Evolutionary conservation across 1,140 invertebrate species (phyloP).

Genomic region (Popillia japonica): DNA sequence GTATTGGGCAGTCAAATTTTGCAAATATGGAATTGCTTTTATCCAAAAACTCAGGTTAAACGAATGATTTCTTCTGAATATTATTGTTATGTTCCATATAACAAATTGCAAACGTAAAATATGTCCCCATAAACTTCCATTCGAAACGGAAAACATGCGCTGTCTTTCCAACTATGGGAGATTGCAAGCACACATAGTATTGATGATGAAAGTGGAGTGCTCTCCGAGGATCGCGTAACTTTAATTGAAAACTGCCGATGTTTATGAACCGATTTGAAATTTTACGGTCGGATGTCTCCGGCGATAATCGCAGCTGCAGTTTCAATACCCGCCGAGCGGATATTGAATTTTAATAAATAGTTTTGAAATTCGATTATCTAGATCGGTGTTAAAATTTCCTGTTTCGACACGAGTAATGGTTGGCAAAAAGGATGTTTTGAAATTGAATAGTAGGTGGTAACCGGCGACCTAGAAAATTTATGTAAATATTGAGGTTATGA

Average conservation of each 20-base stretch:
- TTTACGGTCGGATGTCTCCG: neutral
- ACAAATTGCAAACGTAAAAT: neutral
- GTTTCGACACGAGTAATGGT: slow-evolving; percentile 18
- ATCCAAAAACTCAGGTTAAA: no score
- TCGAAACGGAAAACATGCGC: neutral
- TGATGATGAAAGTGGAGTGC: no score
- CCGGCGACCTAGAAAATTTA: slow-evolving; percentile 1
- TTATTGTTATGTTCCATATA: no score
- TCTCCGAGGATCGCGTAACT: neutral
- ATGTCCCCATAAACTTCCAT: neutral
- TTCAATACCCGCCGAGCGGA: neutral
- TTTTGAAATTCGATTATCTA: slow-evolving; percentile 28
- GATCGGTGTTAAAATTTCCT: slow-evolving; percentile 23
- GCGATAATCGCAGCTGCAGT: neutral
- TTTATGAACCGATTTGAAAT: slow-evolving; percentile 24
- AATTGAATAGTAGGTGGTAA: slow-evolving; percentile 16
- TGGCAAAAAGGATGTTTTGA: slow-evolving; percentile 20
- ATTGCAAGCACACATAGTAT: no score
- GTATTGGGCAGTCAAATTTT: no score
- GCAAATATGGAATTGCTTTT: no score
- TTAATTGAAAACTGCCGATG: slow-evolving; percentile 25
- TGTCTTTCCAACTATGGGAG: neutral
- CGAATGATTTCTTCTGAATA: no score
- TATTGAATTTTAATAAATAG: slow-evolving; percentile 35
- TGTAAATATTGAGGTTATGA: neutral